Base-by-base conservation (phyloP, 2,888 invertebrate species). In the Chalcis sispes region DNA sequence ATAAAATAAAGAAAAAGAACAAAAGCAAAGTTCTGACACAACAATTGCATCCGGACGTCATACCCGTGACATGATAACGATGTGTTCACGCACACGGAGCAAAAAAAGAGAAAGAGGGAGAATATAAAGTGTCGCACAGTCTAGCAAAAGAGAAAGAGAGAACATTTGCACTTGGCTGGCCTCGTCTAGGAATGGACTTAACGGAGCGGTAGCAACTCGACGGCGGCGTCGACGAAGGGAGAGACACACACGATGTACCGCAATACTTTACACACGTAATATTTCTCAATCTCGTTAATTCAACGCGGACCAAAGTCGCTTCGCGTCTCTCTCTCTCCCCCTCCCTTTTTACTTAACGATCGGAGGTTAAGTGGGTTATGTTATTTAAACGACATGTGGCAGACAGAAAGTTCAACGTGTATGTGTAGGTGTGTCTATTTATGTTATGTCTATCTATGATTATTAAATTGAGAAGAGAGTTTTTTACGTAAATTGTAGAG, bases 141-240 rank as follows among this genome's bases (percentile, higher is more conserved):
- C n/a, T n/a, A n/a, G n/a, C n/a, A n/a, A n/a, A n/a, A n/a, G n/a
- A 36, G 36, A 36, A 10, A 36, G 36, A 36, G 5, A 20, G 50
- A 36, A 59, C 66, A 48, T 70, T 75, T 76, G 86, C 86, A 84
- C 85, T 87, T 87, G 77, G 72, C 79, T 77, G 86, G 87, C 83
- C 83, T 87, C 86, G 86, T 87, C 86, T 87, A 86, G 84, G 85
- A 86, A 86, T 85, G 85, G 82, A 80, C 83, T 87, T 87, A 86
- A 81, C 81, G 80, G 79, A 81, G 81, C 80, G 29, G 42, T 18
- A 2, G 48, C 32, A 78, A 80, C 78, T 15, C 79, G 80, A 10
- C 1, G 10, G 8, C 18, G 18, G 27, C 7, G 15, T 2, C 18
- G 52, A 25, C n/a, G n/a, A 3, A 52, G 23, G 15, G 46, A 46